Conservation (phyloP, 2,888 invertebrate species). For the Eupeodes luniger region DNA sequence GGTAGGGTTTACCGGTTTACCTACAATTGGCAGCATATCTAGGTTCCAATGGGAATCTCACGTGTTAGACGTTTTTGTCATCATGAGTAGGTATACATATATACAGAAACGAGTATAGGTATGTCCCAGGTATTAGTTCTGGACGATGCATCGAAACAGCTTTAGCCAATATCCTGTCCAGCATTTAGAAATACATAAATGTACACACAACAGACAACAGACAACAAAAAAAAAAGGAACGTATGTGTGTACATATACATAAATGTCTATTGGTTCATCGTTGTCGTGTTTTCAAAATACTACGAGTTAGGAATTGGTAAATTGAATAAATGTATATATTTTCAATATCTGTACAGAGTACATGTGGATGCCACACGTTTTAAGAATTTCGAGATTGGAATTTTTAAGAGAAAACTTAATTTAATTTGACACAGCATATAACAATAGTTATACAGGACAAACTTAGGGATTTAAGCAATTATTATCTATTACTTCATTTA, state of each 20-base stretch:
- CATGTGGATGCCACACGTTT: constrained; percentile 7
- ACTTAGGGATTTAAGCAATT: constrained; percentile 37
- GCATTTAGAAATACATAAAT: neutral
- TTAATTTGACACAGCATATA: constrained; percentile 31
- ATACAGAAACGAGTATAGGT: neutral
- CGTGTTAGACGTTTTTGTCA: constrained; percentile 26
- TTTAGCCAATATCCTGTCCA: constrained; percentile 5
- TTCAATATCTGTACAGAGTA: neutral
- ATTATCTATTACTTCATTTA: constrained; percentile 11
- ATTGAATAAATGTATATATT: constrained; percentile 36
- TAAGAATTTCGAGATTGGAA: constrained; percentile 37
- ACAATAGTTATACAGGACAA: neutral
- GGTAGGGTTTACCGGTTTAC: too few species aligned
- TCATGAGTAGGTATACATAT: neutral
- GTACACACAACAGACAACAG: too few species aligned
- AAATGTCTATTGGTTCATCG: neutral
- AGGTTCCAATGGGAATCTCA: constrained; percentile 20
- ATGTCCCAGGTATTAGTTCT: neutral
- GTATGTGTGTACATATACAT: neutral
- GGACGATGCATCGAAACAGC: neutral
- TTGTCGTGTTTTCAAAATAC: constrained; percentile 51
- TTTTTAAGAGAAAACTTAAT: constrained; percentile 43
- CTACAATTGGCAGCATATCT: neutral
- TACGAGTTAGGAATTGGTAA: constrained; percentile 60
- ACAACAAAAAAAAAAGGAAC: neutral